Conservation (phyloP, 2,113 vertebrate species). For the Bufo gargarizans region DNA sequence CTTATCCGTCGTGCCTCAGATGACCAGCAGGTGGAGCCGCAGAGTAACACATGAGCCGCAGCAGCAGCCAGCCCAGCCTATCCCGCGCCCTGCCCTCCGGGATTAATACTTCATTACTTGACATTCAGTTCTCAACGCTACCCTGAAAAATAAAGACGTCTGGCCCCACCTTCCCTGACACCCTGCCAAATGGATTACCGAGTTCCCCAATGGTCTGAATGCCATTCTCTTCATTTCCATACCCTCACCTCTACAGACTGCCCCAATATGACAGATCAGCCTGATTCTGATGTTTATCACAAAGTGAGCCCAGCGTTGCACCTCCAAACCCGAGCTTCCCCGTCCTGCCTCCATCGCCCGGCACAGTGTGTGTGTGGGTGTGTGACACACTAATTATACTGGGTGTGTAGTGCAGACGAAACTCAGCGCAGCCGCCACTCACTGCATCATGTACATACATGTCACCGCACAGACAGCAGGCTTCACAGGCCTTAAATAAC, state of each 20-base stretch:
- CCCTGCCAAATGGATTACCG: neutral
- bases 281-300: too few relatives aligned
- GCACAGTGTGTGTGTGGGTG: neutral
- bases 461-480: neutral
- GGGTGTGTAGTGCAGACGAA: conserved; percentile 44
- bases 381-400: conserved; percentile 23
- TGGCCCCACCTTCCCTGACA: neutral
- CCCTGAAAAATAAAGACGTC: neutral
- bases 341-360: too few relatives aligned
- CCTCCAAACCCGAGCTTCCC: too few relatives aligned
- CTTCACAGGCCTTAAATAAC: conserved; percentile 27
- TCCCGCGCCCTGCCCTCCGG: neutral
- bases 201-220: neutral
- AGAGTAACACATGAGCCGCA: neutral
- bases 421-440: neutral
- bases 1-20: neutral
- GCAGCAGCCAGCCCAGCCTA: neutral
- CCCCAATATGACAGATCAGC: too few relatives aligned
- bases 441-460: conserved; percentile 17
- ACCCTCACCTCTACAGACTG: too few relatives aligned
- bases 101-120: neutral
- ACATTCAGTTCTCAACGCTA: neutral
- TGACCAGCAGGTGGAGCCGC: neutral
- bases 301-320: too few relatives aligned
- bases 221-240: too few relatives aligned